Evolutionary conservation across 2,113 vertebrate species (phyloP), one percentile per base, ranked within the genome.

Genomic region (Nematolebias whitei): DNA sequence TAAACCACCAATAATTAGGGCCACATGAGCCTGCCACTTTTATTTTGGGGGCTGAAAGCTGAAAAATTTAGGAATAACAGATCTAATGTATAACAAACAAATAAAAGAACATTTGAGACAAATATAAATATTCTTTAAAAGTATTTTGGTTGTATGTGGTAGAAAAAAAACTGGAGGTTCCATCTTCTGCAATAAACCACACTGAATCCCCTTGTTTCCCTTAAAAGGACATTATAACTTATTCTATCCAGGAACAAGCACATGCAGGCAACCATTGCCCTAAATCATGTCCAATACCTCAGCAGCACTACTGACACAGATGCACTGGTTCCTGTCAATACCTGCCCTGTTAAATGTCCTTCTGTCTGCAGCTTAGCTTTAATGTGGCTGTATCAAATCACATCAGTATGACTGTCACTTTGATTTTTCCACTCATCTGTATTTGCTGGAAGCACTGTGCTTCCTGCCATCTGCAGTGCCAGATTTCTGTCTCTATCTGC

Each of bases 361-460:
- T 74, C 70, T 68, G 52, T 81, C 55, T 67, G 41, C 57, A 69
- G 73, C 71, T 38, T 56, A 44, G 49, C 45, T 2, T 71, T 64
- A 55, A 71, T 68, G 59, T 39, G 62, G 55, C 83, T 65, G 72
- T 78, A 71, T 89, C 78, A 87, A 85, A 86, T 85, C 83, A 81
- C 54, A 82, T 85, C 78, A 80, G 78, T 79, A 78, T 73, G 82
- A 84, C 80, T 76, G 81, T 76, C 71, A 15, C 77, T 87, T 88
- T 88, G 86, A 90, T 88, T 89, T 91, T 87, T 91, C 88, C 87
- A 82, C 77, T 84, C 69, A 26, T 87, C 79, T 52, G 75, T 83
- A 67, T 71, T 75, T 55, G 80, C 68, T 68, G 22, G 57, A 62
- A 60, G 79, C 79, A 32, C 78, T 54, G 48, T 40, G 43, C 65